Base-by-base conservation (phyloP, 1,140 invertebrate genomes). In the Ceratosolen solmsi region DNA sequence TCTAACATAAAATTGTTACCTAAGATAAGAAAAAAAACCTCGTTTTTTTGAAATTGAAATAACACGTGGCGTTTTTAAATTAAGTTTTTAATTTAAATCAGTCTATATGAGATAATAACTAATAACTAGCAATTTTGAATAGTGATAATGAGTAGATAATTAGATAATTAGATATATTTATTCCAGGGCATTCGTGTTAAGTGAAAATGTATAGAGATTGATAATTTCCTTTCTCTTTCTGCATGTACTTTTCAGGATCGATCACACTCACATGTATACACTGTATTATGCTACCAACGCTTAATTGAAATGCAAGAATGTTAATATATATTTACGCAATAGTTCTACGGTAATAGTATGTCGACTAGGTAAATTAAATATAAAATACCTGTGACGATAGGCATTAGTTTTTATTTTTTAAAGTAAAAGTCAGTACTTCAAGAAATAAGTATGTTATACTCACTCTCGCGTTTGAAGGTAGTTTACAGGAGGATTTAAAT, bases 261-360 rank as follows among this genome's bases (percentile, higher is more conserved):
- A 5, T 65, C 60, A 20, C 1, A 8, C 60, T 20, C 9, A 60
- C 15, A 30, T 7, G 4, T 17, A 20, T 36, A 15, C 9, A 20
- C 15, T 36, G 27, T 1, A 20, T 65, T 36, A 22, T 33, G 4
- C 25, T 15, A 65, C 15, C 60, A 36, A 65, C 8, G 15, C 60
- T 20, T 36, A 60, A 65, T 65, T 65, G 17, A 65, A 65, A 17
- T 65, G 33, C 60, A 65, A 3, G 60, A 65, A 65, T 65, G 15
- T 65, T 36, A 17, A 65, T 36, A 65, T 15, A 63, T 63, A 30
- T 63, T 30, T 63, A 65, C 60, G 60, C 60, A 65, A 36, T 4
- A 5, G 0, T 20, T 33, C 17, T 22, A n/a, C 60, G 9, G 17
- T 36, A 17, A 36, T 9, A 30, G 0, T 8, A n/a, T 58, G 0